Conservation (phyloP, 2,113 vertebrate species). For the Drymodes brunneopygia region DNA sequence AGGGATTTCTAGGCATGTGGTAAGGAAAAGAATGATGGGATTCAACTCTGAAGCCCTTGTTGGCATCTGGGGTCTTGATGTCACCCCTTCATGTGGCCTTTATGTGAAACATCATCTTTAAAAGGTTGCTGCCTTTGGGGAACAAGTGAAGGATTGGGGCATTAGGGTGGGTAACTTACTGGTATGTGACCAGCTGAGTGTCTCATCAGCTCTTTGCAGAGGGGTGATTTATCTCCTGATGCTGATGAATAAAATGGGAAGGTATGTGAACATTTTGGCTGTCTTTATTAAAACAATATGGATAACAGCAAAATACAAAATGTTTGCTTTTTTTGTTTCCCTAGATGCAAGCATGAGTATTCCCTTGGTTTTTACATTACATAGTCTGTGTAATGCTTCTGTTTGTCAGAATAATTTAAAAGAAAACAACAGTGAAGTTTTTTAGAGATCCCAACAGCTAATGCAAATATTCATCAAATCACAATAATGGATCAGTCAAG, state of each 20-base stretch:
- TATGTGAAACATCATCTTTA: neutral
- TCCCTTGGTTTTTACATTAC: neutral
- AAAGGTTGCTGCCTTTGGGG: neutral
- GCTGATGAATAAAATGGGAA: neutral
- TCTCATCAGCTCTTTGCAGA: neutral
- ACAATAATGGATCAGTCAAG: neutral
- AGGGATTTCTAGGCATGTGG: neutral
- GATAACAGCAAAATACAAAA: neutral
- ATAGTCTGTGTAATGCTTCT: neutral
- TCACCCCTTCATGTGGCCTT: neutral
- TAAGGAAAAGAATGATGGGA: neutral
- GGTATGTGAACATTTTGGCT: neutral
- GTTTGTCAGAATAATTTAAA: neutral
- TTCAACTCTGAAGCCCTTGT: neutral
- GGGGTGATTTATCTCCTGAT: neutral
- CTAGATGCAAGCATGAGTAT: neutral
- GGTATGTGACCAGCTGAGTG: neutral
- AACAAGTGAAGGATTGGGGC: neutral
- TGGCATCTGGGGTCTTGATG: neutral
- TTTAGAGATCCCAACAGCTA: neutral
- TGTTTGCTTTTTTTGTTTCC: neutral
- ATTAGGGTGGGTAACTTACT: neutral
- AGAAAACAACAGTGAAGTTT: neutral
- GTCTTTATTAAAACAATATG: neutral
- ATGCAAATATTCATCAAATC: neutral